These are phyloP conservation scores for Poicephalus gulielmi DNA, from an alignment of 2,113 vertebrate genomes.

Conservation along the genomic window DNA sequence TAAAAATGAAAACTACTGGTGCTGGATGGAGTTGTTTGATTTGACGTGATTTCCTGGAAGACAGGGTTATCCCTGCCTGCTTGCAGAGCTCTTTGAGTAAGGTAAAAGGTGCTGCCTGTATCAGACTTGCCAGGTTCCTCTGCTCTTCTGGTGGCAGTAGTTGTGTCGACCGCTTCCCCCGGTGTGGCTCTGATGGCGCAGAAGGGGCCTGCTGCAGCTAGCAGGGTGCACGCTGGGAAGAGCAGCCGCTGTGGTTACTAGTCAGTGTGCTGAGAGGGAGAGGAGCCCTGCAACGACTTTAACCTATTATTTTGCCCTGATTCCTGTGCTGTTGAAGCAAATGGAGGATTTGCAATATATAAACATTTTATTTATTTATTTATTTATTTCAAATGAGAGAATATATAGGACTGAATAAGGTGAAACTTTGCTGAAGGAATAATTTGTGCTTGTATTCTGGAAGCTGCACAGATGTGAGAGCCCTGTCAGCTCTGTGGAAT, in stretches of 20 bases:
- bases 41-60: not conserved
- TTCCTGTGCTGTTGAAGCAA: not conserved
- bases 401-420: not conserved
- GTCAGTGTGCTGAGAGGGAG: not conserved
- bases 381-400: not conserved
- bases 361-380: not conserved
- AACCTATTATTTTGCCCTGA: not conserved
- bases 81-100: not conserved
- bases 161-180: not conserved
- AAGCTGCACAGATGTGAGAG: not conserved
- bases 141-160: accelerated
- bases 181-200: not conserved
- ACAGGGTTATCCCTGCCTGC: not conserved
- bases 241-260: not conserved
- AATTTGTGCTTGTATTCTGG: not conserved
- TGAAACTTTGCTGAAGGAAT: not conserved
- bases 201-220: not conserved
- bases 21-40: not conserved
- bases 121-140: not conserved
- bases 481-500: accelerated
- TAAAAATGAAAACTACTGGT: not conserved
- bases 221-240: accelerated
- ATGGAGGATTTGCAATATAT: not conserved
- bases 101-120: not conserved
- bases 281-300: accelerated